Percentiles rank a stretch among this genome's conserved stretches.
Conservation (phyloP, 1,140 invertebrate genomes). For the Drosophila sechellia region DNA sequence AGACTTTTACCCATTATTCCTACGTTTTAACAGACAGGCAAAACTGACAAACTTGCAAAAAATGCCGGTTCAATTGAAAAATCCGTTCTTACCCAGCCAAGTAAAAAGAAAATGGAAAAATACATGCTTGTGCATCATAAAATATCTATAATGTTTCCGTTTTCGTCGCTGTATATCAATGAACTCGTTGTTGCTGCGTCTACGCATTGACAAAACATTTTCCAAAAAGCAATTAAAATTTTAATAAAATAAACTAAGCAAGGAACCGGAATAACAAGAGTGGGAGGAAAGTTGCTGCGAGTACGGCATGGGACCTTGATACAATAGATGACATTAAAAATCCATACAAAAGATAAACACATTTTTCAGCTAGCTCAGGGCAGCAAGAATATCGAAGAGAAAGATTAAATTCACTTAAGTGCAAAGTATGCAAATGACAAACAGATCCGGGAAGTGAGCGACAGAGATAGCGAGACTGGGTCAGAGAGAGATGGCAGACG, state of each 20-base stretch:
- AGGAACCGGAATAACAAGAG: constrained; percentile 13
- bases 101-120: constrained; percentile 37
- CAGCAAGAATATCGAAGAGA: constrained; percentile 38
- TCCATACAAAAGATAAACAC: constrained; percentile 61
- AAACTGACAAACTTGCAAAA: constrained; percentile 28
- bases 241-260: constrained; percentile 50
- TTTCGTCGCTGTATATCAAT: constrained; percentile 32
- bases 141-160: constrained; percentile 38
- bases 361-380: constrained; percentile 56
- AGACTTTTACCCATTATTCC: not conserved
- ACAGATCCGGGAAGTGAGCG: constrained; percentile 5
- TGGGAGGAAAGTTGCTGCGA: not conserved
- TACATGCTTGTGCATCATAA: constrained; percentile 21
- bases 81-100: constrained; percentile 45
- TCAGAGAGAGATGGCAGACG: not conserved
- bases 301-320: constrained; percentile 6
- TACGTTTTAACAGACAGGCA: not conserved
- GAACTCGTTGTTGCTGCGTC: constrained; percentile 28
- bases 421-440: constrained; percentile 74
- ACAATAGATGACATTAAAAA: constrained; percentile 60
- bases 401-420: constrained; percentile 73
- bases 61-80: constrained; percentile 36
- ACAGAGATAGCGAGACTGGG: not conserved
- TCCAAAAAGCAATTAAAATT: constrained; percentile 68
- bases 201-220: constrained; percentile 52